phyloP scores from a whole-genome alignment of 1,140 invertebrate species.

The Pogonomyrmex barbatus region DNA sequence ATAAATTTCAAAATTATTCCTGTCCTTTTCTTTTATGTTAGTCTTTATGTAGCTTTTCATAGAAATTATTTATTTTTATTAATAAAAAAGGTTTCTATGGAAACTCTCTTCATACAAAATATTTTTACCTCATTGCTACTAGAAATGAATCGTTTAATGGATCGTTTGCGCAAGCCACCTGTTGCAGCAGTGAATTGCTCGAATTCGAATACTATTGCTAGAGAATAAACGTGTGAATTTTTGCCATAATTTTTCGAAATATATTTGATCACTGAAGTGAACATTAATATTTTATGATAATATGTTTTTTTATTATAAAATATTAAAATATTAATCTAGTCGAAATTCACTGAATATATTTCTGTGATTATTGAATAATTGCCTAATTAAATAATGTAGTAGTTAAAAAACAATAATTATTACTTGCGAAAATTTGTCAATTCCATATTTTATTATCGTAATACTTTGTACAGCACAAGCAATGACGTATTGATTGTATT shows the following conservation, averaged over 20 bases:
- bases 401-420: background rate
- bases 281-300: background rate
- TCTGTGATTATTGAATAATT: background rate
- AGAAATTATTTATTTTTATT: background rate
- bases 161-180: constrained; percentile 47
- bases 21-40: background rate
- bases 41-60: background rate
- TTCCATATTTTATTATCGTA: constrained; percentile 20
- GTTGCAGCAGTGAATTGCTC: constrained; percentile 36
- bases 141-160: constrained; percentile 36
- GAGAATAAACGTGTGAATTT: background rate
- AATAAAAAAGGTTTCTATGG: background rate
- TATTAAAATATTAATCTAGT: background rate
- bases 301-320: background rate
- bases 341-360: background rate
- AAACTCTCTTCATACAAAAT: constrained; percentile 3
- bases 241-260: background rate
- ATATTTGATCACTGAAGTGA: background rate
- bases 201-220: constrained; percentile 20
- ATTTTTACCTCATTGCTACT: constrained; percentile 19
- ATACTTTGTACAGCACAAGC: background rate
- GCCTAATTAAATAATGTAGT: background rate
- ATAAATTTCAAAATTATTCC: background rate
- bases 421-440: constrained; percentile 20
- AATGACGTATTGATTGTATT: constrained; percentile 43